Base-by-base conservation (phyloP, 1,140 invertebrate genomes). In the Limonius californicus region DNA sequence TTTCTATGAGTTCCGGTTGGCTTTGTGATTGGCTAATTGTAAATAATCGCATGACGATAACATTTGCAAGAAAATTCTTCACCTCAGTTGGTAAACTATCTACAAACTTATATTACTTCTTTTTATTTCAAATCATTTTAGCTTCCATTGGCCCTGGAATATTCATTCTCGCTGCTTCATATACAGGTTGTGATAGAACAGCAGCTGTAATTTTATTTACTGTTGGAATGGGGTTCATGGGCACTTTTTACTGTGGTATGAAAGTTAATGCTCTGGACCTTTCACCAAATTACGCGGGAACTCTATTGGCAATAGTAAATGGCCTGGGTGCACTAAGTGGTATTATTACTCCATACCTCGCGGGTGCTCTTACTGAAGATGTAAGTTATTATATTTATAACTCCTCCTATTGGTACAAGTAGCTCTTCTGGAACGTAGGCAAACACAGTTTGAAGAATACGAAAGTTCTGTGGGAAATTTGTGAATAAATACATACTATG, bases 221-320 rank as follows among this genome's bases (percentile, higher is more conserved):
- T 1, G 72, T 87, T 3, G 87, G 85, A 11, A 89, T 90, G 85
- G 87, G 84, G 1, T 79, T 88, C 1, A 90, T 89, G 87, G 89
- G 89, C 4, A 83, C 86, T 15, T 89, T 87, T 74, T 89, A 89
- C 77, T 86, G 86, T 42, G 87, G 87, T 18, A 87, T 89, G 83
- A 89, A 89, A 74, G 85, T 90, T 0, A 94, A 93, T 70, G 87
- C 91, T n/a, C 76, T 94, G 47, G 92, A 95, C 75, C 83, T 95
- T 42, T 88, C 88, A 30, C 89, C 90, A 1, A 92, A 91, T 76
- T 91, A 87, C 77, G 89, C 90, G 9, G 90, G 91, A 45, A 88
- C 88, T 0, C 74, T 92, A n/a, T 93, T 93, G 82, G 92, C 91
- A 0, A 82, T 94, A 50, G 89, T 91, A 0, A 94, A 95, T 74